phyloP scores from a whole-genome alignment of 2,888 invertebrate species.

The Encarsia formosa region DNA sequence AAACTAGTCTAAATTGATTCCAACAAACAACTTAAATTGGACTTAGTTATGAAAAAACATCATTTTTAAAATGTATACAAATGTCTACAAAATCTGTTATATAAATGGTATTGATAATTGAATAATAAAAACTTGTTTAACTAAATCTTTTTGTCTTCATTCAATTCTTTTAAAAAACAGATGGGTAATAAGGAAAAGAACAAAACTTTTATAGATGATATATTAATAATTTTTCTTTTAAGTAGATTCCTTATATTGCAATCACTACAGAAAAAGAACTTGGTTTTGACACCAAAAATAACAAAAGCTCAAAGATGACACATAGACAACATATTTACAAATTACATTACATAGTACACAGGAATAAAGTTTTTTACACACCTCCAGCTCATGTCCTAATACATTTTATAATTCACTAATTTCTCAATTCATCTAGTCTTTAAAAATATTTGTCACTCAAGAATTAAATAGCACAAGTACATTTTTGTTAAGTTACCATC shows the following conservation, averaged over 20 bases:
- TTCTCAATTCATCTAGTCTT: too few species aligned
- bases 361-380: constrained; percentile 42
- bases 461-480: too few species aligned
- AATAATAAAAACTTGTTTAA: constrained; percentile 27
- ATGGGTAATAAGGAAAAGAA: constrained; percentile 17
- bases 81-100: constrained; percentile 19
- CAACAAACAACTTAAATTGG: constrained; percentile 15
- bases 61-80: constrained; percentile 25
- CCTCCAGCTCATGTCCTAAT: constrained; percentile 27
- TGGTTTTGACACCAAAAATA: constrained; percentile 41
- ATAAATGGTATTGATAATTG: constrained; percentile 15
- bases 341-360: constrained; percentile 46
- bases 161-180: constrained; percentile 8
- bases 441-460: too few species aligned
- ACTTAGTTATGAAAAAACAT: constrained; percentile 12
- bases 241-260: constrained; percentile 33
- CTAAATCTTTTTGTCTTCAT: constrained; percentile 6
- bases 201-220: constrained; percentile 38
- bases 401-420: too few species aligned
- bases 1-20: constrained; percentile 22
- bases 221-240: constrained; percentile 40
- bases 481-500: too few species aligned
- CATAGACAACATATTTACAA: constrained; percentile 46
- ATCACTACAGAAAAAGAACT: constrained; percentile 35
- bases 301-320: constrained; percentile 43